phyloP scores from a whole-genome alignment of 2,888 invertebrate genomes.

The Xylophagus ater region DNA sequence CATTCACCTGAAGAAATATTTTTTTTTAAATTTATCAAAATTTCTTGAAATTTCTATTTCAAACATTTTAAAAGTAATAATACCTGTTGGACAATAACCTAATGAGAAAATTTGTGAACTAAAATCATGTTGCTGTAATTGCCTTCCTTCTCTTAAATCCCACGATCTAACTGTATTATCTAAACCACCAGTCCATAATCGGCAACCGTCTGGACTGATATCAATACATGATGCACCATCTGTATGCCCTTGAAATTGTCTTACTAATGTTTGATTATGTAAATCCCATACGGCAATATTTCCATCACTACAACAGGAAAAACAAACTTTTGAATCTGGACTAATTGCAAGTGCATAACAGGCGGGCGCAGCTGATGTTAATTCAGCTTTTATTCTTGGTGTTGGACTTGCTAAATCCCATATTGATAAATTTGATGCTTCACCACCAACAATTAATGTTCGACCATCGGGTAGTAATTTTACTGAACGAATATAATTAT shows the following conservation, averaged over 20 bases:
- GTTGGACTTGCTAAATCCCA: slow-evolving; percentile 92
- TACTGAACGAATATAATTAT: slow-evolving; percentile 92
- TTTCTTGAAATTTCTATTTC: too few relatives aligned
- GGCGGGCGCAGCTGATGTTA: slow-evolving; percentile 85
- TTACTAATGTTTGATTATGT: slow-evolving; percentile 80
- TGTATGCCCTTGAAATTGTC: slow-evolving; percentile 91
- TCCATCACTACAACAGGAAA: slow-evolving; percentile 97
- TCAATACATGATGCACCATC: slow-evolving; percentile 98
- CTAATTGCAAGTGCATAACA: slow-evolving; percentile 97
- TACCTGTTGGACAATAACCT: slow-evolving; percentile 87
- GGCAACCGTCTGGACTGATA: slow-evolving; percentile 85
- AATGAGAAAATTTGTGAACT: slow-evolving; percentile 77
- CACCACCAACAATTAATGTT: slow-evolving; percentile 92
- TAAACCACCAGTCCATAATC: slow-evolving; percentile 85
- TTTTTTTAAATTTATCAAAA: background rate
- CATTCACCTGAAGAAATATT: slow-evolving; percentile 57
- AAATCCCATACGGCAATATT: slow-evolving; percentile 96
- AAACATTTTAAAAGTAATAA: too few relatives aligned
- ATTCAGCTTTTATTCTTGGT: slow-evolving; percentile 83
- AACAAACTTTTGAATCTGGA: slow-evolving; percentile 94
- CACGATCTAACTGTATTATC: slow-evolving; percentile 95
- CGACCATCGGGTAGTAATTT: slow-evolving; percentile 89
- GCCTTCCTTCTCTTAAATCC: slow-evolving; percentile 88
- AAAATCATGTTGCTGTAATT: slow-evolving; percentile 92
- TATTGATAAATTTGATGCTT: slow-evolving; percentile 88